Evolutionary conservation across 1,140 invertebrate species (phyloP).

Genomic region (Apis laboriosa): DNA sequence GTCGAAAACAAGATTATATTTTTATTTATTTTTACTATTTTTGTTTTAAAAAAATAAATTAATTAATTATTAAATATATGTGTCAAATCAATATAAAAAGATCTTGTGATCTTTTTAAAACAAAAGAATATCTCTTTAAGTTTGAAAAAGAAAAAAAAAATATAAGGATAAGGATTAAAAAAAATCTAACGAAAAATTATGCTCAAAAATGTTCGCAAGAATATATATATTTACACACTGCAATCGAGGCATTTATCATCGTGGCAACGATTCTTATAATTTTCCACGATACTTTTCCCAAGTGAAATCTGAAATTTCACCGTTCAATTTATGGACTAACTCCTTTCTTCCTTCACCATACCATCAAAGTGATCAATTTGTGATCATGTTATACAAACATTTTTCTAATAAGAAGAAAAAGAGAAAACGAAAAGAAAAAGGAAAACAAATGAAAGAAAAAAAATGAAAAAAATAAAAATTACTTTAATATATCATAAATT

Average conservation of each 20-base stretch:
- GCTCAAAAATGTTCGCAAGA: too few relatives aligned
- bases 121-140: too few relatives aligned
- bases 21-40: too few relatives aligned
- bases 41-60: too few relatives aligned
- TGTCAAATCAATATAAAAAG: too few relatives aligned
- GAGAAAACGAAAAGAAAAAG: too few relatives aligned
- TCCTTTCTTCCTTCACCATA: neutral
- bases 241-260: neutral
- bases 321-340: constrained; percentile 23
- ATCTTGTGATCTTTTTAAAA: too few relatives aligned
- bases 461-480: constrained; percentile 3
- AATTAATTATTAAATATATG: too few relatives aligned
- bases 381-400: neutral
- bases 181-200: too few relatives aligned
- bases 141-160: too few relatives aligned
- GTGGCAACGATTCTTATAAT: constrained; percentile 1
- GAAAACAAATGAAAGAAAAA: neutral
- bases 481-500: neutral
- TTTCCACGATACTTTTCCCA: neutral
- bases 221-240: neutral
- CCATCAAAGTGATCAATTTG: neutral
- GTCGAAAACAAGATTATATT: too few relatives aligned
- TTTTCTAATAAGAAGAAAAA: constrained; percentile 4
- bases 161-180: too few relatives aligned
- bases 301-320: constrained; percentile 26